Evolutionary conservation across 2,888 invertebrate genomes (phyloP).

Genomic region (Caenorhabditis sp.): DNA sequence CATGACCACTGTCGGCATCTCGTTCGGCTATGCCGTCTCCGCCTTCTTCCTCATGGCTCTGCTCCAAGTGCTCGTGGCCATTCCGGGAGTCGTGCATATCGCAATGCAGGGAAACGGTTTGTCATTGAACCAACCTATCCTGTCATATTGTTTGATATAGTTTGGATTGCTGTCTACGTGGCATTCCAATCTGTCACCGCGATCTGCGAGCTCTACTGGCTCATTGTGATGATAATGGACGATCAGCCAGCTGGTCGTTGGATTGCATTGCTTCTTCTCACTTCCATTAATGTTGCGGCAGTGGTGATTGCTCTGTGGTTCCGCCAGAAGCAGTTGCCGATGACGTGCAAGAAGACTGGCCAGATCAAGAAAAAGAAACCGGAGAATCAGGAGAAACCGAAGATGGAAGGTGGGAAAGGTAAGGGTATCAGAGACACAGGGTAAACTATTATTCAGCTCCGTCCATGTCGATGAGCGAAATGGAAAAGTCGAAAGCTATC

Average conservation of each 20-base stretch:
- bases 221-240: constrained; percentile 53
- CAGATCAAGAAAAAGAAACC: constrained; percentile 11
- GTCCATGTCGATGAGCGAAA: constrained; percentile 37
- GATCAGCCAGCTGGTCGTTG: constrained; percentile 25
- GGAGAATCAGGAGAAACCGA: constrained; percentile 16
- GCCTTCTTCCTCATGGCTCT: constrained; percentile 49
- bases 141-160: constrained; percentile 41
- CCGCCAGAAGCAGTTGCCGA: constrained; percentile 25
- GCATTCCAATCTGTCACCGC: constrained; percentile 51
- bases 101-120: constrained; percentile 28
- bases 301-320: constrained; percentile 44
- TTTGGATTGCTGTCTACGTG: constrained; percentile 43
- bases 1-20: constrained; percentile 50
- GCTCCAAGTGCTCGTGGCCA: constrained; percentile 47
- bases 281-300: constrained; percentile 22
- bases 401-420: constrained; percentile 34
- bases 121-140: neutral
- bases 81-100: constrained; percentile 45
- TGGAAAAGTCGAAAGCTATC: constrained; percentile 23
- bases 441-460: constrained; percentile 46
- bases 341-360: constrained; percentile 22
- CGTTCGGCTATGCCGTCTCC: constrained; percentile 38
- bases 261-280: constrained; percentile 29
- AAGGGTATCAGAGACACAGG: too few relatives aligned
- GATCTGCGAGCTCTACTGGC: constrained; percentile 50